These are phyloP conservation scores for Pyrrhia umbra DNA, from an alignment of 2,888 invertebrate species.

Conservation along the genomic window DNA sequence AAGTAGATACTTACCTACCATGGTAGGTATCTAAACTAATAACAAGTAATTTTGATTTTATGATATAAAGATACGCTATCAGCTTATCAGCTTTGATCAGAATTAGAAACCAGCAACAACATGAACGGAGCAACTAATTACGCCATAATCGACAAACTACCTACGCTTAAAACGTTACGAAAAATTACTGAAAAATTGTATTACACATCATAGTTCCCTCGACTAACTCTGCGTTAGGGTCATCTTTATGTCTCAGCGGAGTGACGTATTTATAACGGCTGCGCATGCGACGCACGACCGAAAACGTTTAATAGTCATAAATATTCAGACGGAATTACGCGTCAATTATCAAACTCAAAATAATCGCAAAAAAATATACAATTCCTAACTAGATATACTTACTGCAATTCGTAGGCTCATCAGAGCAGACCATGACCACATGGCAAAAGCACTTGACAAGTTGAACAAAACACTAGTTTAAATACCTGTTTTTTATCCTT, in stretches of 20 bases:
- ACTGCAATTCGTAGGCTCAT: constrained; percentile 4
- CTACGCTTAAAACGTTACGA: not conserved
- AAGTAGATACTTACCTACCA: too few relatives aligned
- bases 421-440: constrained; percentile 2
- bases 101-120: not conserved
- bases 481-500: constrained; percentile 5
- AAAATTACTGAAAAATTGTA: too few relatives aligned
- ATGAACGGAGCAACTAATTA: not conserved
- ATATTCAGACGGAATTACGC: too few relatives aligned
- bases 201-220: too few relatives aligned
- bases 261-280: not conserved
- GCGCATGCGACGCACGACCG: not conserved
- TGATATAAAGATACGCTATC: not conserved
- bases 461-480: not conserved
- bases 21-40: too few relatives aligned
- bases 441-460: not conserved
- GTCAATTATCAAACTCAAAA: too few relatives aligned
- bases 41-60: not conserved
- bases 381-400: constrained; percentile 4
- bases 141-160: not conserved
- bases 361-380: too few relatives aligned
- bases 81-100: not conserved
- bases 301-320: not conserved
- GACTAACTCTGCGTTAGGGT: too few relatives aligned
- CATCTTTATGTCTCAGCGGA: too few relatives aligned